Base-by-base conservation (phyloP, 2,888 invertebrate genomes). In the Brenthis hecate region DNA sequence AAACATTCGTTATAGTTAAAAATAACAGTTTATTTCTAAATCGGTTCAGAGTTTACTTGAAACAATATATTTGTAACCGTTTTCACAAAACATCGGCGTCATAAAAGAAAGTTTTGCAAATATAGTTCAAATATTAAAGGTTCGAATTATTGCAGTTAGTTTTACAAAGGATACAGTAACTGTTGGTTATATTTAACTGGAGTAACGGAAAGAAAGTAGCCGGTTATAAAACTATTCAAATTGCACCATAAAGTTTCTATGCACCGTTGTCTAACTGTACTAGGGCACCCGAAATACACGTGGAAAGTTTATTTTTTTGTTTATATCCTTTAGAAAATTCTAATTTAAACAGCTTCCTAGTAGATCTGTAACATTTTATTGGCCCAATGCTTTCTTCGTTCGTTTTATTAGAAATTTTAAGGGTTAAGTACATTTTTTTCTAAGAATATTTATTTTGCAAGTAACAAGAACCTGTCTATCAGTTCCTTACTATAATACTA, bases 171-270 rank as follows among this genome's bases (percentile, higher is more conserved):
- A 76, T 71, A 74, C 36, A 60, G 1, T 60, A 50, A 50, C 74
- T 75, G 83, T 83, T 90, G 91, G 88, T 77, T 65, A 80, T 83
- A 86, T 76, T 75, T 82, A 88, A 88, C 83, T 87, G 78, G 85
- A 71, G 81, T 91, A 75, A 71, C 78, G 77, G 79, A 76, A 78
- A 79, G 79, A 80, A 80, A 80, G 79, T 78, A 80, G 78, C 74
- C 68, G 72, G 78, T 76, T 78, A 78, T 78, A 79, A 77, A 76
- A 73, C 71, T 73, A 68, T 76, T 75, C 53, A 75, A 75, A 74
- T 78, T 77, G 76, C 75, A 72, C 76, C 77, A 78, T 77, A 78
- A 77, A 77, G 54, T 58, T 67, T 56, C 73, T 75, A 43, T 43
- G 72, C 71, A 69, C 74, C 72, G 68, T 67, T 74, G 71, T 77